Base-by-base conservation (phyloP, 2,113 vertebrate species). In the Nyctibius bracteatus region DNA sequence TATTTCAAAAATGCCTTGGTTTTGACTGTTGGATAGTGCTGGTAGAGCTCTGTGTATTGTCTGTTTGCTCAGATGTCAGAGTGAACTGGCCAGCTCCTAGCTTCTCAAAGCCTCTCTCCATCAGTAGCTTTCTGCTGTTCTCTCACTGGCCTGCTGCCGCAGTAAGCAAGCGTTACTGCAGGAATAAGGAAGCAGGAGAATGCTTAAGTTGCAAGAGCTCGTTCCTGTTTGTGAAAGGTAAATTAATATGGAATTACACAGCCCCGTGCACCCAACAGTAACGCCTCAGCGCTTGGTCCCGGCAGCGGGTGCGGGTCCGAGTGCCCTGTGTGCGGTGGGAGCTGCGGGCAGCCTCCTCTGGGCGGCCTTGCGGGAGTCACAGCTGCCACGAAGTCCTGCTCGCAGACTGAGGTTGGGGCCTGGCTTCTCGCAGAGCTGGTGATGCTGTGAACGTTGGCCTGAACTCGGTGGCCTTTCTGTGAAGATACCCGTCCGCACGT, bases 311-410 rank as follows among this genome's bases (percentile, higher is more conserved):
- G 46, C 2, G 0, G 46, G 3, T 21, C 18, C 6, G 70, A n/a
- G 18, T 14, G 52, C 63, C 31, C 18, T 12, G n/a, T 2, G 12
- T 8, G 23, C 35, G 63, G 25, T 33, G 4, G 6, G 59, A 4
- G 54, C 82, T 55, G 4, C 27, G 14, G 55, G 55, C 52, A 58
- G 24, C 30, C 28, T 30, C 27, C 68, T 52, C 37, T 5, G 41
- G 23, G 8, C 41, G 2, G 23, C 59, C 28, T 27, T 37, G 59
- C 39, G 3, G 37, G 33, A 17, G 22, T 10, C 17, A 2, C 4
- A 3, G 35, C 65, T 21, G 41, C 0, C 3, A 5, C 6, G 14
- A 37, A 17, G 58, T 6, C 12, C 3, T 1, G 1, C 4, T 0
- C 1, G 3, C 27, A 12, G 65, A 4, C 59, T 31, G 12, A 5